Conservation (phyloP, 2,888 invertebrate species). For the Malthinus seriepunctatus region DNA sequence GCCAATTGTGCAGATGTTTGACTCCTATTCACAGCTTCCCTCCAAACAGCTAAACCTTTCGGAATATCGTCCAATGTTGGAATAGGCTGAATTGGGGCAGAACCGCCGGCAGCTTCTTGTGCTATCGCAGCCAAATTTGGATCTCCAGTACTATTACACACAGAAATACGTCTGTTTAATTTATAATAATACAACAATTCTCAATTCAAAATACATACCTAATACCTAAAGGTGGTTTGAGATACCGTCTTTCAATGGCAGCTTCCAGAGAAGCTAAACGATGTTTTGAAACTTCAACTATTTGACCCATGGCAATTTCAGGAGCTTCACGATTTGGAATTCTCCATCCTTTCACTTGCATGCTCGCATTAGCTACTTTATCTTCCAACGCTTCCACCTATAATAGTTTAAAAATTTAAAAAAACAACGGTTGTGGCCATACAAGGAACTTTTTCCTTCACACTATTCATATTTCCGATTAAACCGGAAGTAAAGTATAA, state of each 20-base stretch:
- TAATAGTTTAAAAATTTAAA: slow-evolving; percentile 9
- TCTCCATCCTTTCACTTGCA: slow-evolving; percentile 91
- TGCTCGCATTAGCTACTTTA: slow-evolving; percentile 83
- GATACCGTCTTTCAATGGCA: slow-evolving; percentile 89
- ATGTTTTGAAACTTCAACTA: slow-evolving; percentile 67
- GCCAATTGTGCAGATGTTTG: slow-evolving; percentile 89
- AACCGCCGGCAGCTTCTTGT: slow-evolving; percentile 46
- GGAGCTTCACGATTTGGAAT: slow-evolving; percentile 66
- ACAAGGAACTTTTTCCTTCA: too few species aligned
- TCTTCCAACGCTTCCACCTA: slow-evolving; percentile 86
- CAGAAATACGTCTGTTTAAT: slow-evolving; percentile 13
- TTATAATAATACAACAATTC: background rate
- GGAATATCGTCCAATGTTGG: slow-evolving; percentile 62
- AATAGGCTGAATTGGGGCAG: slow-evolving; percentile 37
- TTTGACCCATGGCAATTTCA: slow-evolving; percentile 54
- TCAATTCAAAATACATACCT: slow-evolving; percentile 52
- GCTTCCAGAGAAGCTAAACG: slow-evolving; percentile 83
- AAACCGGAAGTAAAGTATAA: too few species aligned
- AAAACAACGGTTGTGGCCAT: background rate
- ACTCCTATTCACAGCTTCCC: slow-evolving; percentile 83
- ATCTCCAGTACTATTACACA: slow-evolving; percentile 59
- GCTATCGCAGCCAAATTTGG: slow-evolving; percentile 65
- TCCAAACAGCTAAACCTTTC: slow-evolving; percentile 84
- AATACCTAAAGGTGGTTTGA: slow-evolving; percentile 86
- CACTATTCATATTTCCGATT: too few species aligned